Base-by-base conservation (phyloP, 2,113 vertebrate genomes). In the Catharus fuscescens region DNA sequence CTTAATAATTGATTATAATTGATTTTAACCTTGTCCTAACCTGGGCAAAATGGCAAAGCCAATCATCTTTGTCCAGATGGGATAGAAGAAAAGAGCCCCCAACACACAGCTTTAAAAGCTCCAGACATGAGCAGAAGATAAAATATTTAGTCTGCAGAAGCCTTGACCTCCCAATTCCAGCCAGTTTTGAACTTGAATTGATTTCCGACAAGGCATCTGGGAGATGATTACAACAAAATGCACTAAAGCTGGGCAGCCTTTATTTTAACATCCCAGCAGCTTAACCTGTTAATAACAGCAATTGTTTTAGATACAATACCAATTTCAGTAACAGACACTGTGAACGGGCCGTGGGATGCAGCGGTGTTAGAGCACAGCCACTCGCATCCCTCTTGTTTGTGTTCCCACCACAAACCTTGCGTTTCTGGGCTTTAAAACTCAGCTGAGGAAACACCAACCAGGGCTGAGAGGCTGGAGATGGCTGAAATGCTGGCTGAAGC, bases 1-100 rank as follows among this genome's bases (percentile, higher is more conserved):
- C 96, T 99, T 98, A 99, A 99, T 99, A 99, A 99, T 99, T 99
- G 98, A 99, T 99, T 97, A 98, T 97, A 98, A 99, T 99, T 99
- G 98, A 99, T 99, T 99, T 98, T 98, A 98, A 99, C 98, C 98
- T 97, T 97, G 98, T 98, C 98, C 97, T 99, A 98, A 99, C 98
- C 98, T 98, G 98, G 98, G 97, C 97, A 97, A 97, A 98, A 98
- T 98, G 97, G 98, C 98, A 98, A 97, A 98, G 97, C 98, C 98
- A 97, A 98, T 98, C 98, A 97, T 96, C 96, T 98, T 98, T 98
- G 98, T 98, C 98, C 98, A 96, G 97, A 97, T 97, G 98, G 97
- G 95, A 98, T 97, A 98, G 26, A 92, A 97, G 97, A 95, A 98
- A 98, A 98, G 93, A 98, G 95, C 97, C 98, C 97, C 97, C 96